Evolutionary conservation across 2,797 vertebrate genomes (phyloP), one percentile per base, ranked within the genome.

Genomic region (Galago senegalensis): DNA sequence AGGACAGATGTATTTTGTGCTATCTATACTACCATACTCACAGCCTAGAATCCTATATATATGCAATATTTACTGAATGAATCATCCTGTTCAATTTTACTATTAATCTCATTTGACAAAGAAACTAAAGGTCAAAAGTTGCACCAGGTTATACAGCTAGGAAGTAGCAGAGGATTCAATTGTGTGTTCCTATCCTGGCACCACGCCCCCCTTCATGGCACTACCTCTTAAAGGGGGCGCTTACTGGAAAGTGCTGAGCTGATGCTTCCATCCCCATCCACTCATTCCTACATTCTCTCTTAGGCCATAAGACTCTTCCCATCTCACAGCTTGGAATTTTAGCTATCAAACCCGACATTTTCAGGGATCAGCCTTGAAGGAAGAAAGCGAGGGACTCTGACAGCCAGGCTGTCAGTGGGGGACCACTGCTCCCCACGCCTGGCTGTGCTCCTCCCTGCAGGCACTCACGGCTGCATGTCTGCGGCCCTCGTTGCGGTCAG

Each of bases 401-500:
- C 0, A 25, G 49, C 49, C 49, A 53, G 49, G 49, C 14, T 43
- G 40, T 43, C 40, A 43, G 49, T 16, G 49, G 0, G 2, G 27
- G 0, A 4, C 49, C 70, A 49, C 0, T 0, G 0, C 34, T 17
- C 76, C 70, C 49, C 9, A 12, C 34, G 40, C 61, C 83, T 7
- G 60, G 37, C 60, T 3, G 23, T 3, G 1, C n/a, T 37, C 40
- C 60, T n/a, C 29, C 67, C 77, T 7, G 0, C 1, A 29, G 69
- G 13, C 70, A 98, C 99, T 99, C 98, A 99, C 99, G 86, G 99
- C 99, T 31, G 99, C 99, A 4, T 99, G 99, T 56, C 99, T 99
- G 77, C 99, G 99, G 80, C 99, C 99, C 98, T 99, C 99, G 43
- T 99, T 99, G 82, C 99, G 98, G 98, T 99, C 99, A 5, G 99